A percentile compares a stretch with the other conserved stretches of the same genome.
phyloP scores from a whole-genome alignment of 1,140 invertebrate species.

The Hypsibius dujardini region DNA sequence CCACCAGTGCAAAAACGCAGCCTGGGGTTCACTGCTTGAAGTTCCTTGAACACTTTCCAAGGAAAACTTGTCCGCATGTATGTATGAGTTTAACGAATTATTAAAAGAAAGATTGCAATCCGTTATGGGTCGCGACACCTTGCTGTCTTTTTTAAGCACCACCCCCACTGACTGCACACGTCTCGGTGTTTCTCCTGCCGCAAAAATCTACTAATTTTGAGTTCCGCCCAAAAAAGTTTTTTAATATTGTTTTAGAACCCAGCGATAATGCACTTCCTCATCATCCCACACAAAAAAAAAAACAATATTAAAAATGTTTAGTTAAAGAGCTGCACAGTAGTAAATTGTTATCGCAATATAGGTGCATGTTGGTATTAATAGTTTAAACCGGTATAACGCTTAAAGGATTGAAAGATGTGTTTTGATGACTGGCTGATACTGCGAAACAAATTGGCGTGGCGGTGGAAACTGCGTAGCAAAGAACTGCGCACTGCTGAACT shows the following conservation, averaged over 20 bases:
- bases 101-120: neutral
- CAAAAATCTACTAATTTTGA: neutral
- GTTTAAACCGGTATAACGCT: neutral
- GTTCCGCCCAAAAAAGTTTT: neutral
- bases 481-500: too few species aligned
- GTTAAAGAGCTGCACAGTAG: neutral
- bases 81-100: neutral
- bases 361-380: neutral
- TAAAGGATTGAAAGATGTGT: too few species aligned
- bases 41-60: neutral
- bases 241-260: neutral
- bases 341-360: neutral
- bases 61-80: neutral
- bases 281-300: too few species aligned
- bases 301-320: slow-evolving; percentile 2
- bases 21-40: neutral
- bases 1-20: neutral
- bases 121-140: neutral
- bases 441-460: too few species aligned
- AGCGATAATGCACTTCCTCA: neutral
- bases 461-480: too few species aligned
- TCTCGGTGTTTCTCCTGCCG: neutral
- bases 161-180: neutral
- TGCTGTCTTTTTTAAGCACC: neutral
- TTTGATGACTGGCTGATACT: neutral